Base-by-base conservation (phyloP, 2,797 vertebrate genomes). In the Spinibarbus caldwelli region DNA sequence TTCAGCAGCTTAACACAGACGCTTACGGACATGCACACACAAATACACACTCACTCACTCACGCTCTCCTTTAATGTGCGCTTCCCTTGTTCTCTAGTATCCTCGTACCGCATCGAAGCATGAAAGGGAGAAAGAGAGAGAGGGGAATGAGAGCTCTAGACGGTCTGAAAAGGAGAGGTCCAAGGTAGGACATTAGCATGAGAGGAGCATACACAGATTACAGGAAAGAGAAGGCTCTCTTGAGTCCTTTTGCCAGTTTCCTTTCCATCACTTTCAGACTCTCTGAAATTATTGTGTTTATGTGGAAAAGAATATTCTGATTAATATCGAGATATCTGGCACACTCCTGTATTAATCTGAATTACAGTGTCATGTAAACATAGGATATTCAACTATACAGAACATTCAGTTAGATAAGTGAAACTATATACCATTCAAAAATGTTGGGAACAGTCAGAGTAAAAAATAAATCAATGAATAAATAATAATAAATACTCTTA, bases 91-190 rank as follows among this genome's bases (percentile, higher is more conserved):
- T 73, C 70, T 79, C 47, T 34, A 79, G 57, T 83, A 64, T 82
- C 66, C 72, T 86, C 84, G 76, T 23, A 72, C n/a, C 10, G 31
- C 80, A 34, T 83, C 81, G 80, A 88, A 86, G 81, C 31, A 38
- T 26, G 41, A 68, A 70, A 73, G 72, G 26, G 80, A n/a, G 67
- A 23, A 15, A 78, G 54, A 31, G 68, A 21, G 57, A 75, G 66
- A 75, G 64, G 49, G 72, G 71, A 43, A 57, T 62, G 52, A 80
- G 70, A 87, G 73, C 52, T 83, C 86, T 81, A 86, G n/a, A 45
- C 1, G 34, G 72, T 78, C 80, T 73, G 84, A 71, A 85, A 83
- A 67, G 66, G 23, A 85, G 80, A 67, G 76, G 29, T 70, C 75
- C 45, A 52, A 38, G 52, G 67, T 29, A 43, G 38, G 12, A 73